Base-by-base conservation (phyloP, 2,797 vertebrate genomes). In the Bradypus variegatus region DNA sequence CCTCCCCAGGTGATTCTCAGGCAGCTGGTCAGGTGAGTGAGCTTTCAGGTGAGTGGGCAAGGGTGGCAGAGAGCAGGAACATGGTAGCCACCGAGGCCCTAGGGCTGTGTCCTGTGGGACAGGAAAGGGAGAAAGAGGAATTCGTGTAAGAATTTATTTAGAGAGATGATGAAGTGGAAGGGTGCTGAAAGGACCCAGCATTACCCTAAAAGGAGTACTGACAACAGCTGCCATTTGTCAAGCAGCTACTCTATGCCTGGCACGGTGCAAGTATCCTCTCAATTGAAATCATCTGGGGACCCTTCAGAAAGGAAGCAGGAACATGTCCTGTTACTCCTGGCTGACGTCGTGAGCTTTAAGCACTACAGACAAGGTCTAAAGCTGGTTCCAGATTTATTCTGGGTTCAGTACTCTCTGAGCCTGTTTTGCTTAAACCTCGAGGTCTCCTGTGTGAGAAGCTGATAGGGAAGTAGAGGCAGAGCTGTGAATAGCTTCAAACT, bases 1-100 rank as follows among this genome's bases (percentile, higher is more conserved):
- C 72, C 89, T 96, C 96, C 96, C 64, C 95, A 98, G 97, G 96
- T 94, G 95, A 94, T 88, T 88, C 96, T 93, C 55, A 87, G 94
- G 91, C 50, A 50, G 50, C 92, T 91, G 90, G 11, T 8, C 97
- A 95, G 97, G 97, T 98, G 70, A 97, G 97, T 96, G 93, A 87
- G 18, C 84, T n/a, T 50, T 33, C 31, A 13, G 60, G 38, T 78
- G 41, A 79, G 18, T 58, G 41, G 58, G 67, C 36, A 21, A 45
- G 50, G 50, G 15, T 73, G 58, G 73, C 12, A 31, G 16, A 86
- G 36, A 83, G 53, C 0, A 14, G 64, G 23, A 36, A 13, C 53
- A 48, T 48, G 23, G 70, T 15, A 45, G 76, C 55, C 50, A 2
- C n/a, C 36, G 50, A 86, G 14, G 27, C 82, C 15, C 2, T 3